Percentiles rank a stretch among this genome's conserved stretches.
These are phyloP conservation scores for Platichthys stellatus DNA, from an alignment of 2,113 vertebrate species.

Conservation along the genomic window DNA sequence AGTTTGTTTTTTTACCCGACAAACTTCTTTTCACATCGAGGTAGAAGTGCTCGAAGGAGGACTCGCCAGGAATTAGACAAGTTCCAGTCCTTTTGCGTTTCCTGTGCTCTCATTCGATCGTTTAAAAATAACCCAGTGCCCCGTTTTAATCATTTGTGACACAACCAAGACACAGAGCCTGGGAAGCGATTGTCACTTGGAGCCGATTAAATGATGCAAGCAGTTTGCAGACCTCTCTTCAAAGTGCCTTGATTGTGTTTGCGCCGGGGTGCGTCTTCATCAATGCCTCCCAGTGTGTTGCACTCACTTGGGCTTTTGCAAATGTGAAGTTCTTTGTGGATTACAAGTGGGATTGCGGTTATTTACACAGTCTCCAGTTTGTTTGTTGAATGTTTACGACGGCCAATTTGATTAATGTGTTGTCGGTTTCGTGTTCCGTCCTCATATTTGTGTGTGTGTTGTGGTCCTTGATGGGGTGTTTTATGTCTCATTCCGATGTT, in stretches of 20 bases:
- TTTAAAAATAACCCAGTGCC: slow-evolving; percentile 28
- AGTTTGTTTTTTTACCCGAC: slow-evolving; percentile 17
- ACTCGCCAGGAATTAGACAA: slow-evolving; percentile 10
- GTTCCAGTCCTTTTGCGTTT: slow-evolving; percentile 24
- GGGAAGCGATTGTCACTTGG: not conserved
- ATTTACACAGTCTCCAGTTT: slow-evolving; percentile 25
- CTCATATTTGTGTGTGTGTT: slow-evolving; percentile 28
- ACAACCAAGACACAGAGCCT: not conserved
- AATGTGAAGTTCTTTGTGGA: slow-evolving; percentile 13
- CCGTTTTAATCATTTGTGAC: slow-evolving; percentile 47
- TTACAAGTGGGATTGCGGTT: slow-evolving; percentile 15
- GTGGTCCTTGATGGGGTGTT: slow-evolving; percentile 20
- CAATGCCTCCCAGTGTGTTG: slow-evolving; percentile 1
- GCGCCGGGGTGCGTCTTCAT: not conserved
- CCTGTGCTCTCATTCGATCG: slow-evolving; percentile 35
- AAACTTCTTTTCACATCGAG: slow-evolving; percentile 14
- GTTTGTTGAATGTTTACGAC: slow-evolving; percentile 45
- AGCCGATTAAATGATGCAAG: slow-evolving; percentile 48
- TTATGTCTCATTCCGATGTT: slow-evolving; percentile 37
- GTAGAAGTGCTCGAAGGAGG: slow-evolving; percentile 11
- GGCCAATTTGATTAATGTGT: slow-evolving; percentile 41
- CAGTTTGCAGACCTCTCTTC: slow-evolving; percentile 29
- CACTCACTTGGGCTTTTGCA: not conserved
- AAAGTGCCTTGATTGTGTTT: slow-evolving; percentile 42
- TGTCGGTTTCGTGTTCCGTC: slow-evolving; percentile 13